A percentile compares a stretch with the other conserved stretches of the same genome.
phyloP scores from a whole-genome alignment of 1,140 invertebrate genomes.

The Aphaenogaster rudis region DNA sequence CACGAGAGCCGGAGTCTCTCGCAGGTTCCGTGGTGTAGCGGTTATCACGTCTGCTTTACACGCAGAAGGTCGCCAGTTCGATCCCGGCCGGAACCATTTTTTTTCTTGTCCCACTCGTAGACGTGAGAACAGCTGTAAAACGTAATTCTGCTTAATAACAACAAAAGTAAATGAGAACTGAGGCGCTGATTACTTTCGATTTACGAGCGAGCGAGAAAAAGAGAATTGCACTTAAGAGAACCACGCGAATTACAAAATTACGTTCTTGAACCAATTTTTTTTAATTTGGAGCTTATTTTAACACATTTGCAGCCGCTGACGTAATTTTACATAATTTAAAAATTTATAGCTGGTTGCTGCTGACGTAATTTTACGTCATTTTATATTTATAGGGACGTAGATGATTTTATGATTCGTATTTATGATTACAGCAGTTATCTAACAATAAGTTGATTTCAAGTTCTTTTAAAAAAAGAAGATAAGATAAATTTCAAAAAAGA shows the following conservation, averaged over 20 bases:
- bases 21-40: constrained; percentile 78
- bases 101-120: constrained; percentile 56
- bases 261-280: too few species aligned
- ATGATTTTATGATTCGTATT: too few species aligned
- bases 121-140: not conserved
- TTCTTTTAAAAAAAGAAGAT: too few species aligned
- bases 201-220: not conserved
- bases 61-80: constrained; percentile 93
- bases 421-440: too few species aligned
- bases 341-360: too few species aligned
- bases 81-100: constrained; percentile 91
- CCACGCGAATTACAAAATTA: not conserved
- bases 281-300: too few species aligned
- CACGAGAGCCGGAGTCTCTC: not conserved
- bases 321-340: too few species aligned
- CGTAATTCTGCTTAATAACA: not conserved
- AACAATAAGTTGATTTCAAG: too few species aligned
- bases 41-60: constrained; percentile 88
- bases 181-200: not conserved
- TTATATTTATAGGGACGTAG: too few species aligned
- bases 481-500: too few species aligned
- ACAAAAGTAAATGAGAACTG: not conserved
- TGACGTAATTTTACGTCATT: too few species aligned
- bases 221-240: not conserved
- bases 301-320: too few species aligned